Evolutionary conservation across 2,113 vertebrate genomes (phyloP), one percentile per base, ranked within the genome.

Genomic region (Columba livia): DNA sequence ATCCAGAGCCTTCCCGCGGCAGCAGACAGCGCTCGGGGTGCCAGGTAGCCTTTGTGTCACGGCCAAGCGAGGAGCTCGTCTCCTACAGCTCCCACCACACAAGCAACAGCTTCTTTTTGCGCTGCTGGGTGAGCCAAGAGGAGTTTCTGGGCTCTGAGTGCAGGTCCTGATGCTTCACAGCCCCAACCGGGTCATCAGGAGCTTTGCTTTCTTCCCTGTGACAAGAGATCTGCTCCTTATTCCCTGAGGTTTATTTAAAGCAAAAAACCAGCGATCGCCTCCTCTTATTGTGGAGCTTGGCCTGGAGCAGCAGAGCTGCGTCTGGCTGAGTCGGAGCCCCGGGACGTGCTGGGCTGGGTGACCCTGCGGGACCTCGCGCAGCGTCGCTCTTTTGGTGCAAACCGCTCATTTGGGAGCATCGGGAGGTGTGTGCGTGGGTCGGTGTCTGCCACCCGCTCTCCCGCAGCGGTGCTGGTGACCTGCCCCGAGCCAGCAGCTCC

Each of bases 381-480:
- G 61, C 42, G 5, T 34, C 5, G 1, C 20, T 65, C 61, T 8
- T 85, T 70, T 50, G 72, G 7, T 69, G 48, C 77, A 83, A n/a
- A 83, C 4, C 17, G 25, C 42, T 72, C 3, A 28, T 72, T 64
- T n/a, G 13, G 58, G 53, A 54, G 66, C 1, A 0, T 6, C 0
- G 0, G 44, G 31, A 20, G 15, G 19, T 60, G 38, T 17, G 40
- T 17, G 36, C 18, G 48, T 23, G 65, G 19, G 3, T 54, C 32
- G 25, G 53, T 58, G 57, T 61, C 44, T 79, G 58, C 53, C 29
- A 5, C 13, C 4, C 1, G 8, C 5, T 79, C 47, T 57, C 2
- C 0, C 0, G 56, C 23, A 40, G 51, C 5, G 1, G 26, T 34
- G 64, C 18, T 0, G 0, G 12, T 79, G 83, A 4, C 47, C 4